A percentile compares a stretch with the other conserved stretches of the same genome.
phyloP scores from a whole-genome alignment of 2,113 vertebrate genomes.

The Dendropsophus ebraccatus region DNA sequence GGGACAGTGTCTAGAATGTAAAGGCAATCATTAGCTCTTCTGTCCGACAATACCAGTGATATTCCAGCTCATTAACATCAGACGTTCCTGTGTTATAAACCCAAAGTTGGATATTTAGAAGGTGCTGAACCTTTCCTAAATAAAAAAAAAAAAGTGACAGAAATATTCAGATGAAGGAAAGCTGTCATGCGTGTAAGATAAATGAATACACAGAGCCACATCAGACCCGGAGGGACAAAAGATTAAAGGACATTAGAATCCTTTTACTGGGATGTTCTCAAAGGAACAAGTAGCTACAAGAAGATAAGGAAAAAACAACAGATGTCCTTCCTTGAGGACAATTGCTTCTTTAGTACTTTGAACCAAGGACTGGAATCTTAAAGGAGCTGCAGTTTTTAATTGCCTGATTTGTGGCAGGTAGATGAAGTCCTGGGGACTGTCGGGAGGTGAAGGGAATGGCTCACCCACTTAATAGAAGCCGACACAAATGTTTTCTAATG shows the following conservation, averaged over 20 bases:
- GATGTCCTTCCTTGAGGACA: slow-evolving; percentile 58
- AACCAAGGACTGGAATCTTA: slow-evolving; percentile 22
- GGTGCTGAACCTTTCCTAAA: neutral
- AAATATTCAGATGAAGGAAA: slow-evolving; percentile 47
- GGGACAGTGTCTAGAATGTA: neutral
- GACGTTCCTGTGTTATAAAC: slow-evolving; percentile 8
- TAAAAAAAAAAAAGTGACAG: slow-evolving; percentile 11
- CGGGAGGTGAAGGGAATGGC: too few species aligned
- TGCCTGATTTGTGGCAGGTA: too few species aligned
- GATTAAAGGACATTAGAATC: slow-evolving; percentile 59
- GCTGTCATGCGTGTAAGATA: slow-evolving; percentile 55
- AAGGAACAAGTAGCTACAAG: slow-evolving; percentile 57
- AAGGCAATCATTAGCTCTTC: too few species aligned
- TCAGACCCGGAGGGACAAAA: slow-evolving; percentile 53
- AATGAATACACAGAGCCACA: slow-evolving; percentile 53
- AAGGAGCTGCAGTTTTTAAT: neutral
- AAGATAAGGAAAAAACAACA: slow-evolving; percentile 58
- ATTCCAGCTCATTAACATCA: neutral
- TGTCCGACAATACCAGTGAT: neutral
- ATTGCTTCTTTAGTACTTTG: slow-evolving; percentile 39
- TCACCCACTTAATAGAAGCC: too few species aligned
- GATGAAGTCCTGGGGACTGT: neutral
- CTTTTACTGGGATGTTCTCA: slow-evolving; percentile 52
- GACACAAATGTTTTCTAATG: too few species aligned
- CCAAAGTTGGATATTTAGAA: slow-evolving; percentile 7